A percentile compares a stretch with the other conserved stretches of the same genome.
Conservation (phyloP, 2,888 invertebrate genomes). For the Xestia rhomboidea region DNA sequence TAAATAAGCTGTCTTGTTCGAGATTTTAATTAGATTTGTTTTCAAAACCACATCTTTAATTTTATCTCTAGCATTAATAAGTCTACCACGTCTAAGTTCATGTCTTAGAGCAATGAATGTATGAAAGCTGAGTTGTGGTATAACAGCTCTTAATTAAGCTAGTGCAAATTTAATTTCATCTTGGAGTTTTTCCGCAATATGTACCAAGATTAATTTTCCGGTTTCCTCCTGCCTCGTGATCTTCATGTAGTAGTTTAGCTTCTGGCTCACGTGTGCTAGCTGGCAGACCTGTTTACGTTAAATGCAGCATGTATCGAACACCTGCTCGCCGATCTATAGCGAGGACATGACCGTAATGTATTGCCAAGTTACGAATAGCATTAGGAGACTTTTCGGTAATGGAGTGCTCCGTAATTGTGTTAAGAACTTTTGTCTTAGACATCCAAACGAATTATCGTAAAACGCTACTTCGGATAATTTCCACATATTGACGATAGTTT, state of each 20-base stretch:
- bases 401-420: slow-evolving; percentile 68
- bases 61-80: slow-evolving; percentile 27
- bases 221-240: slow-evolving; percentile 46
- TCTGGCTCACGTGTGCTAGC: slow-evolving; percentile 76
- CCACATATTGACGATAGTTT: slow-evolving; percentile 34
- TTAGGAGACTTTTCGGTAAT: slow-evolving; percentile 67
- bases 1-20: slow-evolving; percentile 19
- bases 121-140: slow-evolving; percentile 42
- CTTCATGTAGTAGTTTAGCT: slow-evolving; percentile 72
- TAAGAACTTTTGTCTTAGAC: slow-evolving; percentile 67
- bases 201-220: slow-evolving; percentile 53
- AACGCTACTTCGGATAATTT: slow-evolving; percentile 53
- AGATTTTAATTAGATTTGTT: slow-evolving; percentile 23
- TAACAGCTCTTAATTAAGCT: slow-evolving; percentile 56
- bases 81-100: slow-evolving; percentile 24
- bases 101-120: slow-evolving; percentile 28
- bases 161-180: slow-evolving; percentile 54
- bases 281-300: slow-evolving; percentile 70
- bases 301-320: slow-evolving; percentile 77
- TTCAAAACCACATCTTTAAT: slow-evolving; percentile 24
- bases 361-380: slow-evolving; percentile 67
- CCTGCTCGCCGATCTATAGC: slow-evolving; percentile 83
- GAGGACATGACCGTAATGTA: slow-evolving; percentile 82
- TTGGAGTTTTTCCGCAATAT: slow-evolving; percentile 47
- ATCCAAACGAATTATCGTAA: slow-evolving; percentile 67